phyloP scores from a whole-genome alignment of 2,797 vertebrate species.

The Salarias fasciatus region DNA sequence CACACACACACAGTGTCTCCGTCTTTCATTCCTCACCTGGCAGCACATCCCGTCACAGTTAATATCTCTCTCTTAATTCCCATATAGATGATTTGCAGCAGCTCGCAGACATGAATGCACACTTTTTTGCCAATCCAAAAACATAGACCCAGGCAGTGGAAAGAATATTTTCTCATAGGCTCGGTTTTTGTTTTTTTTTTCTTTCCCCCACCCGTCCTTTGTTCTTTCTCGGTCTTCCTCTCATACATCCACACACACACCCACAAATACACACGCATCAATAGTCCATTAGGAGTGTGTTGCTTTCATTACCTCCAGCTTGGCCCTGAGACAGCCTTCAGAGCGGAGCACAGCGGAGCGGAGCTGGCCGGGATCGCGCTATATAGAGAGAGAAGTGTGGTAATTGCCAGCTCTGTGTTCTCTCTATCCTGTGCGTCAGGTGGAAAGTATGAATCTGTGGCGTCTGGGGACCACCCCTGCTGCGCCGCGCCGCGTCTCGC shows the following conservation, averaged over 20 bases:
- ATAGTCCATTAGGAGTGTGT: conserved; percentile 78
- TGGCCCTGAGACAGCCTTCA: conserved; percentile 73
- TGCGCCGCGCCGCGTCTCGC: conserved; percentile 54
- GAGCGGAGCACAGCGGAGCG: conserved; percentile 66
- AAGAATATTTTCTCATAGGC: conserved; percentile 46
- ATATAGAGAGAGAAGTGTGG: conserved; percentile 63
- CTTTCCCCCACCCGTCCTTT: conserved; percentile 32
- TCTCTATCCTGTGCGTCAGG: conserved; percentile 71
- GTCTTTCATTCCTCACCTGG: conserved; percentile 46
- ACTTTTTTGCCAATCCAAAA: conserved; percentile 34
- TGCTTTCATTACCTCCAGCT: conserved; percentile 79
- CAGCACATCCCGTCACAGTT: conserved; percentile 16
- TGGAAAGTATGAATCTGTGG: conserved; percentile 76
- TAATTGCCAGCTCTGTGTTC: conserved; percentile 78
- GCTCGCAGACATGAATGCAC: conserved; percentile 42
- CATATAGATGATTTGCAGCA: conserved; percentile 47
- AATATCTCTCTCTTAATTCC: conserved; percentile 41
- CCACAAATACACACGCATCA: conserved; percentile 60
- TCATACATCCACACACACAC: conserved; percentile 32
- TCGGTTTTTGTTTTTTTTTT: conserved; percentile 39
- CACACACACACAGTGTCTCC: conserved; percentile 51
- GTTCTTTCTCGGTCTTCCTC: conserved; percentile 46
- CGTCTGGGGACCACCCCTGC: conserved; percentile 73
- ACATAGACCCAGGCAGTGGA: conserved; percentile 10
- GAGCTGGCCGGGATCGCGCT: conserved; percentile 62